A percentile compares a stretch with the other conserved stretches of the same genome.
phyloP scores from a whole-genome alignment of 2,797 vertebrate species.

The Coregonus ussuriensis region DNA sequence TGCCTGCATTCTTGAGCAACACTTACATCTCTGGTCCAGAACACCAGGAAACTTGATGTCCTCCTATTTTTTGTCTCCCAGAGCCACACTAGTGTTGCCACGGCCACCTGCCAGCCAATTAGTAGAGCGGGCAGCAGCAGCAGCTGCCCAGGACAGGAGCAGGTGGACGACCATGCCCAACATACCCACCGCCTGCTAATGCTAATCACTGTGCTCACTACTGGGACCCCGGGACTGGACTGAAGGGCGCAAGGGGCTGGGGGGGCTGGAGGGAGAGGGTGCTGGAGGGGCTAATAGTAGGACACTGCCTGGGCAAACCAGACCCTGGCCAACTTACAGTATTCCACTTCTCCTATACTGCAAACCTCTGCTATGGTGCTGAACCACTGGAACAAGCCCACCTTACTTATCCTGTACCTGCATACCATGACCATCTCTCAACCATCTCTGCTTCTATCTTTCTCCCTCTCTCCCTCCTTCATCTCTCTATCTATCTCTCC shows the following conservation, averaged over 20 bases:
- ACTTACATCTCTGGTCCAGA: slow-evolving; percentile 68
- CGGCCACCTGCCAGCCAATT: slow-evolving; percentile 76
- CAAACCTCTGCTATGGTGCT: neutral
- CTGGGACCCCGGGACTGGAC: slow-evolving; percentile 41
- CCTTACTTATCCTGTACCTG: no score
- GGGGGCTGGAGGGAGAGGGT: neutral
- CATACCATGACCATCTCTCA: neutral
- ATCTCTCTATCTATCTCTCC: neutral
- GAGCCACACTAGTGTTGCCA: slow-evolving; percentile 48
- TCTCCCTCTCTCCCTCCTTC: neutral
- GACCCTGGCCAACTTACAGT: no score
- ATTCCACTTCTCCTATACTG: neutral
- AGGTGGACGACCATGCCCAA: slow-evolving; percentile 69
- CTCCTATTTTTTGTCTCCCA: slow-evolving; percentile 36
- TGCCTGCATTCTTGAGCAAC: slow-evolving; percentile 46
- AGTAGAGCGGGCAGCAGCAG: slow-evolving; percentile 67
- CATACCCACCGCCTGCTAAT: slow-evolving; percentile 65
- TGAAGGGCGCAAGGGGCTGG: neutral
- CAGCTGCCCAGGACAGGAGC: slow-evolving; percentile 65
- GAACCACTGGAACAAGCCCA: no score
- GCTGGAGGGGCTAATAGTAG: neutral
- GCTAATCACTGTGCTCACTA: slow-evolving; percentile 67
- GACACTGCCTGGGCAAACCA: no score
- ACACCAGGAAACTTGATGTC: slow-evolving; percentile 60
- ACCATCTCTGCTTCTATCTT: neutral